Evolutionary conservation across 2,113 vertebrate species (phyloP).

Genomic region (Nycticryphes semicollaris): DNA sequence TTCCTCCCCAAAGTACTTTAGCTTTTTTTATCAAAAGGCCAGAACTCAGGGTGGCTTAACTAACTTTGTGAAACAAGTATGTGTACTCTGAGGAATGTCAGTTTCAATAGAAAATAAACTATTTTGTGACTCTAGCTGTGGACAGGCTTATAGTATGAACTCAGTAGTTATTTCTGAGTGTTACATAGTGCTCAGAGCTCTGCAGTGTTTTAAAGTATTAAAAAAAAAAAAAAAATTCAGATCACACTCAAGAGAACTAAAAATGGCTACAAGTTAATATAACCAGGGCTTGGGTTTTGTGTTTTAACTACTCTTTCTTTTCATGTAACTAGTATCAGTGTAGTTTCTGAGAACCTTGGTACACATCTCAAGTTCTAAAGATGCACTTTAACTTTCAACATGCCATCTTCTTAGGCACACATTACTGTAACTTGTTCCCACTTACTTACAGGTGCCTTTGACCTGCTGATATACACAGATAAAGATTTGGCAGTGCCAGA

Average conservation of each 20-base stretch:
- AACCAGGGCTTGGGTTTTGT: background rate
- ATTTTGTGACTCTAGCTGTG: background rate
- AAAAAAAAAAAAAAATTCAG: background rate
- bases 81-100: rapidly evolving
- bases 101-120: background rate
- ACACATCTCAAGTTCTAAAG: background rate
- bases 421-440: background rate
- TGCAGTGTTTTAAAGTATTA: background rate
- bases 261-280: rapidly evolving
- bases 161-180: no score
- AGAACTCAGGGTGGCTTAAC: background rate
- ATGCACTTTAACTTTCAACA: background rate
- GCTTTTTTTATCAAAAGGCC: background rate
- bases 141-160: no score
- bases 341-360: background rate
- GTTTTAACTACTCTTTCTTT: background rate
- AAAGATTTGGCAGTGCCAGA: constrained; percentile 91
- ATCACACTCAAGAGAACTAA: background rate
- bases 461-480: constrained; percentile 94
- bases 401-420: rapidly evolving
- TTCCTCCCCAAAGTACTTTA: background rate
- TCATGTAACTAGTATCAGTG: rapidly evolving
- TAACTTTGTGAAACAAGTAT: background rate
- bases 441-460: constrained; percentile 86
- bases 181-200: background rate